Conservation (phyloP, 2,888 invertebrate species). For the Hemistola chrysoprasaria region DNA sequence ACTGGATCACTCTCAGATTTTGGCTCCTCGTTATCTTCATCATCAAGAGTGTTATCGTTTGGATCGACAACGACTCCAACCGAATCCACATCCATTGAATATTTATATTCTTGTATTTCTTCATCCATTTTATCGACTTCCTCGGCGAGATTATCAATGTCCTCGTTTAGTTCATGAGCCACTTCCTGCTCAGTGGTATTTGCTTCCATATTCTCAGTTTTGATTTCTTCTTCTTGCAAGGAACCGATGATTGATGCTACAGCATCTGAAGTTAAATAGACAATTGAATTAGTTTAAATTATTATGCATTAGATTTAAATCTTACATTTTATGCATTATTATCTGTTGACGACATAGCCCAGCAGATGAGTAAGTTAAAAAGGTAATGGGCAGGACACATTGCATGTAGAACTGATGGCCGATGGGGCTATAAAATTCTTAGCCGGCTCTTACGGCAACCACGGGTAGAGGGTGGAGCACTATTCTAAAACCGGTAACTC, state of each 20-base stretch:
- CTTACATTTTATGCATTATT: too few species aligned
- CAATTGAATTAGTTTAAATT: background rate
- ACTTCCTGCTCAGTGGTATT: background rate
- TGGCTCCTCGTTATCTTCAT: constrained; percentile 32
- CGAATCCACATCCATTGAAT: constrained; percentile 2
- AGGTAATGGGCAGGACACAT: too few species aligned
- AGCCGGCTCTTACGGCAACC: too few species aligned
- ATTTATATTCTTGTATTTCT: too few species aligned
- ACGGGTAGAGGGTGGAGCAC: too few species aligned
- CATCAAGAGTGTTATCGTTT: constrained; percentile 28
- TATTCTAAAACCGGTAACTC: too few species aligned
- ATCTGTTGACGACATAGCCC: too few species aligned
- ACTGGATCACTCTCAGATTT: constrained; percentile 45
- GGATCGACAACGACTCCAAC: constrained; percentile 14
- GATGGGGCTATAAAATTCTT: too few species aligned
- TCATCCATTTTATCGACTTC: constrained; percentile 12
- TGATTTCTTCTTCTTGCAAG: constrained; percentile 33
- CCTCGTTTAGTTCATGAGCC: background rate
- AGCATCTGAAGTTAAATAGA: constrained; percentile 46
- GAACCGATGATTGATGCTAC: constrained; percentile 71
- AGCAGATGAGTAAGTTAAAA: too few species aligned
- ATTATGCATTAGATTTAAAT: too few species aligned
- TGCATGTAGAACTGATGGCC: too few species aligned
- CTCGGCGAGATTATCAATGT: background rate
- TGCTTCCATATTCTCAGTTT: constrained; percentile 16